Conservation (phyloP, 1,140 invertebrate species). For the Papilio glaucus region DNA sequence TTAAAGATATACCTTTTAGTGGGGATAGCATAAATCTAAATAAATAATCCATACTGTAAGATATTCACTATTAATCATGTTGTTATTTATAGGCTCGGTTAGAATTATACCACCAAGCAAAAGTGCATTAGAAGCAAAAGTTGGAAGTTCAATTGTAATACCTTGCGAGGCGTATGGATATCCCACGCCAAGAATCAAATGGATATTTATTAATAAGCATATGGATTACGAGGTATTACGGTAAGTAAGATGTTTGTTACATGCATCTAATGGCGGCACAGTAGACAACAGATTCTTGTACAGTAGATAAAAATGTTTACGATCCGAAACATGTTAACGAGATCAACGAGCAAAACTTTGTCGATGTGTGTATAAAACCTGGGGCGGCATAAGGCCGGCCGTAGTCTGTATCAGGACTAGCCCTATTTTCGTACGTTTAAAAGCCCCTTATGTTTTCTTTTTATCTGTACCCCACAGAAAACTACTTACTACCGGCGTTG, state of each 20-base stretch:
- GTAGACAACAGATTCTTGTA: not conserved
- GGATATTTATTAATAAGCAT: conserved; percentile 41
- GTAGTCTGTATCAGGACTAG: too few relatives aligned
- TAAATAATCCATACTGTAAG: not conserved
- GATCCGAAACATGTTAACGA: too few relatives aligned
- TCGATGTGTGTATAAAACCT: too few relatives aligned
- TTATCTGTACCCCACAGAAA: too few relatives aligned
- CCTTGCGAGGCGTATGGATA: conserved; percentile 47
- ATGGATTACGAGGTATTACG: conserved; percentile 1
- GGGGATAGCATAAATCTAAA: too few relatives aligned
- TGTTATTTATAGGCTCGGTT: conserved; percentile 44
- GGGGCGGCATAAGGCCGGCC: too few relatives aligned
- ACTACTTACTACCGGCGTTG: too few relatives aligned
- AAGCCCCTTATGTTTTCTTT: too few relatives aligned
- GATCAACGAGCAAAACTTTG: too few relatives aligned
- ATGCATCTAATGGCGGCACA: not conserved
- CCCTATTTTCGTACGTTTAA: too few relatives aligned
- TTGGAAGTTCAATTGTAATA: conserved; percentile 36
- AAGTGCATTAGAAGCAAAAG: conserved; percentile 35
- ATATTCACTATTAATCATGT: not conserved
- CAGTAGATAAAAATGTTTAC: too few relatives aligned
- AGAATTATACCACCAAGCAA: conserved; percentile 45
- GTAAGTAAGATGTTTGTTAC: not conserved
- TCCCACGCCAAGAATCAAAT: conserved; percentile 50
- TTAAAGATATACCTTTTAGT: too few relatives aligned